Base-by-base conservation (phyloP, 2,797 vertebrate genomes). In the Erethizon dorsatum region DNA sequence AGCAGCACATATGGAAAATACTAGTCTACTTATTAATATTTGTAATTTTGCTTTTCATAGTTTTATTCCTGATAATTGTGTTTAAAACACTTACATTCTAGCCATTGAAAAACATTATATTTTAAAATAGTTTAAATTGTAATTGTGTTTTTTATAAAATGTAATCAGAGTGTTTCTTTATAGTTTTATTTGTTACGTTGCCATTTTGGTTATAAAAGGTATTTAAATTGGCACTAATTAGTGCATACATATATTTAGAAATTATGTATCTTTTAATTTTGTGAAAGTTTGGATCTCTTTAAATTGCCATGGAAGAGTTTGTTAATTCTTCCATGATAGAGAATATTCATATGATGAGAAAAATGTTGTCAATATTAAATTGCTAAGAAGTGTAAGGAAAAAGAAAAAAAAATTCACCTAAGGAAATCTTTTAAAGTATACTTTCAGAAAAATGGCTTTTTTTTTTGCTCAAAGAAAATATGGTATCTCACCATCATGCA, bases 381-480 rank as follows among this genome's bases (percentile, higher is more conserved):
- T 67, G 24, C 50, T 97, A 82, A 95, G 8, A 33, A 5, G 71
- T 91, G 75, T 10, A 90, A 33, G 24, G 41, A 73, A 90, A 8
- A 91, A 95, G 10, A 33, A 93, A 84, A 56, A 1, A 69, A 96
- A 95, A 71, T 2, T 26, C 13, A 71, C 14, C 41, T 59, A 28
- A 96, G 52, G 59, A 50, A 52, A 88, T 96, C 45, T 75, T 96
- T 65, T 57, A 56, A 89, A 93, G 2, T 88, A 67, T 18, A 77
- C 79, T 69, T 90, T 67, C 37, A 97, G 78, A 89, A 10, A 97
- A 85, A 88, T 88, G 69, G 3, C 13, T 57, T 97, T 95, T 75
- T 33, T 88, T 50, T 94, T 69, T 71, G 77, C 31, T 31, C 75
- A 95, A 95, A 6, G 61, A 91, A 96, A 95, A 91, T 94, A 37